Percentiles rank a stretch among this genome's conserved stretches.
Conservation (phyloP, 2,113 vertebrate species). For the Nothocercus julius region DNA sequence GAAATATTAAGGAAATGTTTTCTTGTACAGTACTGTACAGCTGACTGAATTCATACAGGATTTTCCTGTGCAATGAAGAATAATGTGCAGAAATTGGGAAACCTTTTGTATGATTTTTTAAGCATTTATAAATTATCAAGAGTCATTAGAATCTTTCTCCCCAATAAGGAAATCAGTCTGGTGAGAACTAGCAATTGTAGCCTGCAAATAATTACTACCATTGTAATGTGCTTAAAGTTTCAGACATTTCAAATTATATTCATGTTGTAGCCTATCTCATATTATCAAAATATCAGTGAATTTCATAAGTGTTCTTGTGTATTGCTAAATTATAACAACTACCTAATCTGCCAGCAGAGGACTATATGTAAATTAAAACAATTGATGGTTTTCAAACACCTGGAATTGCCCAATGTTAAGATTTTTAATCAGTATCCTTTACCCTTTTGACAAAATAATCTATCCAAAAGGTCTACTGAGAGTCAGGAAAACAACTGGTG, state of each 20-base stretch:
- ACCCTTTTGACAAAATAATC: background rate
- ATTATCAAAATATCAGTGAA: background rate
- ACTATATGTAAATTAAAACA: background rate
- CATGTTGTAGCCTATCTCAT: fast-evolving
- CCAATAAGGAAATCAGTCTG: background rate
- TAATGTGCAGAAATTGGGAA: background rate
- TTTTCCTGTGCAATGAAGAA: background rate
- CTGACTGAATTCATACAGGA: background rate
- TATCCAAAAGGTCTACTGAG: background rate
- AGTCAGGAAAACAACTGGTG: background rate
- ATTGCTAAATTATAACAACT: fast-evolving
- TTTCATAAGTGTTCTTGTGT: background rate
- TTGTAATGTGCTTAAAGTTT: background rate
- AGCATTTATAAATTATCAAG: no score
- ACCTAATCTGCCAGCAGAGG: background rate
- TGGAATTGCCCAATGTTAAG: background rate
- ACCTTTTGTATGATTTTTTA: background rate
- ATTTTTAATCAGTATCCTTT: background rate
- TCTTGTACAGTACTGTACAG: background rate
- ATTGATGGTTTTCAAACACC: background rate
- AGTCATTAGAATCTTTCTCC: background rate
- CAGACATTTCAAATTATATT: fast-evolving
- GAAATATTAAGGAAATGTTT: background rate
- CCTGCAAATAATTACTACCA: background rate
- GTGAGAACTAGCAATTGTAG: background rate